These are phyloP conservation scores for Pocillopora grandis DNA, from an alignment of 92 coral and sea anemone species.

Conservation along the genomic window DNA sequence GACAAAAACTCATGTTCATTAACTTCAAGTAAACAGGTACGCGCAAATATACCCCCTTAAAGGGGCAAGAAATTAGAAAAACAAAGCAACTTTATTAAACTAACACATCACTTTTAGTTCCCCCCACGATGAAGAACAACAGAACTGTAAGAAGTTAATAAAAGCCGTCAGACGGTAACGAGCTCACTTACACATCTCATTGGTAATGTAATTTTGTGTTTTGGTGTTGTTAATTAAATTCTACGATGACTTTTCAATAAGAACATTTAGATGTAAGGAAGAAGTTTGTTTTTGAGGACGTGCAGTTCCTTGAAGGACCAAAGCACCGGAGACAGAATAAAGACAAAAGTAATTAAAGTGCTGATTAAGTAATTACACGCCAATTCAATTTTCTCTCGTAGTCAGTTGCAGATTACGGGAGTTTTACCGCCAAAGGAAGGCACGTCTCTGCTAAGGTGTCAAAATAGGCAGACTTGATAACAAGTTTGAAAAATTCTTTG, in stretches of 20 bases:
- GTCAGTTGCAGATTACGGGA: slow-evolving; percentile 55
- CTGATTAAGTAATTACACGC: slow-evolving; percentile 72
- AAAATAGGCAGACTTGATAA: slow-evolving; percentile 17
- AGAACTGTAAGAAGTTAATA: slow-evolving; percentile 59
- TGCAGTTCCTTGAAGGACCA: slow-evolving; percentile 22
- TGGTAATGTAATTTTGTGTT: slow-evolving; percentile 41
- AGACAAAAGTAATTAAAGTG: slow-evolving; percentile 60
- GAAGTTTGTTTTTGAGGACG: slow-evolving; percentile 14
- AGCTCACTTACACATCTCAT: slow-evolving; percentile 50
- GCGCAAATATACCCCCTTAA: slow-evolving; percentile 86
- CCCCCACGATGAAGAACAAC: slow-evolving; percentile 85
- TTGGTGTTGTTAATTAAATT: slow-evolving; percentile 20
- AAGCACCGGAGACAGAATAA: slow-evolving; percentile 66
- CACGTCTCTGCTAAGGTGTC: slow-evolving; percentile 46
- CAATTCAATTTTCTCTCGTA: slow-evolving; percentile 45
- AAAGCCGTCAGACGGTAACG: slow-evolving; percentile 39
- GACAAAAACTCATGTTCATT: slow-evolving; percentile 49
- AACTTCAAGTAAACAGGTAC: slow-evolving; percentile 56
- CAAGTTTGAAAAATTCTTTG: slow-evolving; percentile 16
- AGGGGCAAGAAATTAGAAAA: slow-evolving; percentile 72
- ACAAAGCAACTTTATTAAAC: slow-evolving; percentile 66
- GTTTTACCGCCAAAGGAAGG: slow-evolving; percentile 48
- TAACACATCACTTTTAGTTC: slow-evolving; percentile 57
- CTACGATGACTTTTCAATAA: slow-evolving; percentile 9
- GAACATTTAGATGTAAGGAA: slow-evolving; percentile 23